phyloP scores from a whole-genome alignment of 2,797 vertebrate species.

The Pseudocheirus occidentalis region DNA sequence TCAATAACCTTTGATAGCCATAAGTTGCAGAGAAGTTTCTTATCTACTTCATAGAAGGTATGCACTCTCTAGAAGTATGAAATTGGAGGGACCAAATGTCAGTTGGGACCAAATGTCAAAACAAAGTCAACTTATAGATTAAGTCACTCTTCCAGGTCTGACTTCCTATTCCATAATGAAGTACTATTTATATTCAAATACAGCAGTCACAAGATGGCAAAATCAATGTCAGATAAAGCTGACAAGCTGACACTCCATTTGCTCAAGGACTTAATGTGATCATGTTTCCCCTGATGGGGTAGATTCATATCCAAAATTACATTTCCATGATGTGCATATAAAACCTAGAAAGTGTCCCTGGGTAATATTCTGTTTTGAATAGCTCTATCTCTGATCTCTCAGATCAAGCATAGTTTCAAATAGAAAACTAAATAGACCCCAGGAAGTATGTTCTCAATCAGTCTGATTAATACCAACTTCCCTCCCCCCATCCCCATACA shows the following conservation, averaged over 20 bases:
- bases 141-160: neutral
- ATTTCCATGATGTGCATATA: conserved; percentile 1
- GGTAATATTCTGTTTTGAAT: neutral
- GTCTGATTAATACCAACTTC: neutral
- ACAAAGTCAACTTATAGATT: neutral
- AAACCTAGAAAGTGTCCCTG: neutral
- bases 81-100: neutral
- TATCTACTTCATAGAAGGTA: neutral
- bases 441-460: neutral
- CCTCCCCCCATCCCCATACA: neutral
- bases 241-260: neutral
- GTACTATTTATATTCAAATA: neutral
- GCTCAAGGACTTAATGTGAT: neutral
- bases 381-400: neutral
- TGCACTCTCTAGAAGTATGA: neutral
- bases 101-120: neutral
- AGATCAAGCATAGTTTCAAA: conserved; percentile 1
- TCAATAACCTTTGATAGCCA: neutral
- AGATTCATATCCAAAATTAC: neutral
- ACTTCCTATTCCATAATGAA: neutral
- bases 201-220: neutral
- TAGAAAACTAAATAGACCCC: neutral
- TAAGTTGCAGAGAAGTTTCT: neutral
- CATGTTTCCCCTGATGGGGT: neutral
- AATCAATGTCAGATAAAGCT: neutral